These are phyloP conservation scores for Cydia strobilella DNA, from an alignment of 1,140 invertebrate genomes.

Conservation along the genomic window DNA sequence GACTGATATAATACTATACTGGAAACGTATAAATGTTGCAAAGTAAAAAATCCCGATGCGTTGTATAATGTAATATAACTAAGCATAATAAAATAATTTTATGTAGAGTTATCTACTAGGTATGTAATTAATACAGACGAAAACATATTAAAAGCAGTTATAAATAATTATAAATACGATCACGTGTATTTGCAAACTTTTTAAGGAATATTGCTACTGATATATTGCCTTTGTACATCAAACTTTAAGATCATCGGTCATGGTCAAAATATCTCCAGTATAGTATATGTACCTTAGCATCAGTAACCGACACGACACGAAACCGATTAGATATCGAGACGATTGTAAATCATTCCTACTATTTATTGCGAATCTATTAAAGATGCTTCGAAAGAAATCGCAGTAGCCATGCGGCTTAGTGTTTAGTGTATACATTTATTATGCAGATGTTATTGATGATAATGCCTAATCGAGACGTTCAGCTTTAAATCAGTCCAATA, in stretches of 20 bases:
- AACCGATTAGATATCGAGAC: not conserved
- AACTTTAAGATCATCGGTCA: not conserved
- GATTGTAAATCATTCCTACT: constrained; percentile 14
- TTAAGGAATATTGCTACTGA: not conserved
- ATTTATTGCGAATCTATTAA: not conserved
- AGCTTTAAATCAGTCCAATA: not conserved
- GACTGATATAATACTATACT: constrained; percentile 28
- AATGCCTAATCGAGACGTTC: not conserved
- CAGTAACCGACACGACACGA: constrained; percentile 7
- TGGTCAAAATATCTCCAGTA: constrained; percentile 8
- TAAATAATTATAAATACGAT: no score
- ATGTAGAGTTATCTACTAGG: no score
- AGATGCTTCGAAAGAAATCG: constrained; percentile 10
- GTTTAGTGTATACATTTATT: not conserved
- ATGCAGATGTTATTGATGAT: not conserved
- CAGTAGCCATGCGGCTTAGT: not conserved
- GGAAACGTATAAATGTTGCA: not conserved
- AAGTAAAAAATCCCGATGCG: no score
- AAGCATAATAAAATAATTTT: no score
- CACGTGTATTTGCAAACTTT: no score
- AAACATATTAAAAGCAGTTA: no score
- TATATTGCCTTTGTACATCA: not conserved
- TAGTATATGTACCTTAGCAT: constrained; percentile 22
- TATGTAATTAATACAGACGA: no score
- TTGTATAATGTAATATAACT: no score